Evolutionary conservation across 2,888 invertebrate species (phyloP).

Genomic region (Digitonthophagus gazella): DNA sequence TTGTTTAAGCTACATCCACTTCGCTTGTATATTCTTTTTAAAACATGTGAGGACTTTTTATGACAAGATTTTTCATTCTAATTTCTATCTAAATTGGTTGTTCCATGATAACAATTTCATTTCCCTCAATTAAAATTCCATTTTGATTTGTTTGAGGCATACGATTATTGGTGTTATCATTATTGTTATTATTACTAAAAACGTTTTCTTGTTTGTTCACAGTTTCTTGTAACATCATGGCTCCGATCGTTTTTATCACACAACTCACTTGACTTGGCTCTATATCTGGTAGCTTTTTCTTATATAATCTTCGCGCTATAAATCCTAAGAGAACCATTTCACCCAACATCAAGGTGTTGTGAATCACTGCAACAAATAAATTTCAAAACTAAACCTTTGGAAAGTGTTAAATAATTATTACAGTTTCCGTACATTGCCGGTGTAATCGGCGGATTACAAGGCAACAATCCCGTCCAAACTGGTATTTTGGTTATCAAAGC

Average conservation of each 20-base stretch:
- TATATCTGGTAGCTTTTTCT: constrained; percentile 47
- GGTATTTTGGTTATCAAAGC: constrained; percentile 59
- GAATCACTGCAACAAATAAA: constrained; percentile 60
- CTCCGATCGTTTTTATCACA: constrained; percentile 33
- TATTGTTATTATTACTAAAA: constrained; percentile 29
- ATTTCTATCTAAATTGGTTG: too few species aligned
- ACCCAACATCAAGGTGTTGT: constrained; percentile 63
- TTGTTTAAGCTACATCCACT: too few species aligned
- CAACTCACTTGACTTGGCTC: constrained; percentile 22
- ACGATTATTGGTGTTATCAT: background rate
- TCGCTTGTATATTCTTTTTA: too few species aligned
- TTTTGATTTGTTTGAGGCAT: too few species aligned
- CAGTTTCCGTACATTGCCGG: constrained; percentile 66
- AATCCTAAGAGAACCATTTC: constrained; percentile 68
- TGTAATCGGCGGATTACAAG: constrained; percentile 64
- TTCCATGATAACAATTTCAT: too few species aligned
- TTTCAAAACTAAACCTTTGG: background rate
- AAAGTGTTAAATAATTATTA: constrained; percentile 49
- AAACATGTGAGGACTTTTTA: too few species aligned
- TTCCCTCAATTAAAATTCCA: too few species aligned
- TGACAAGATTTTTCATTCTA: too few species aligned
- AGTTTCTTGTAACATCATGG: constrained; percentile 30
- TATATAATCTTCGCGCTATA: constrained; percentile 64
- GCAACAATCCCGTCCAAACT: constrained; percentile 57
- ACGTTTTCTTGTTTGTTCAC: too few species aligned